phyloP scores from a whole-genome alignment of 2,113 vertebrate genomes.

The Ctenomys sociabilis region DNA sequence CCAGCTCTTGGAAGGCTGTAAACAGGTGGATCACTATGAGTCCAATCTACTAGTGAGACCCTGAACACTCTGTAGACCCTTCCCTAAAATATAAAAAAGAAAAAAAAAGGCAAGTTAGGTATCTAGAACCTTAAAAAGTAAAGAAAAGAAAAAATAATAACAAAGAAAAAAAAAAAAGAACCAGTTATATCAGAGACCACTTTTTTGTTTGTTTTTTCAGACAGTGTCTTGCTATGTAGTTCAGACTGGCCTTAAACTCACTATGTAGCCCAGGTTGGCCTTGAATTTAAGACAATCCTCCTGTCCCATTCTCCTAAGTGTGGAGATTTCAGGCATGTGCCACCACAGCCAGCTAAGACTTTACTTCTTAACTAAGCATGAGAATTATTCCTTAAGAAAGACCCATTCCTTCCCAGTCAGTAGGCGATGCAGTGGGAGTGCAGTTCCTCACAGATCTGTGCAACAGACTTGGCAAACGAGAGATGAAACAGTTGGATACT shows the following conservation, averaged over 20 bases:
- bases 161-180: not conserved
- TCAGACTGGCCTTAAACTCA: not conserved
- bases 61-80: too few relatives aligned
- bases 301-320: not conserved
- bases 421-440: not conserved
- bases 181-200: not conserved
- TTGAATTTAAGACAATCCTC: not conserved
- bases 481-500: not conserved
- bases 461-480: not conserved
- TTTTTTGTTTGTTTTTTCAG: not conserved
- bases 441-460: not conserved
- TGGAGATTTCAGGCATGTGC: not conserved
- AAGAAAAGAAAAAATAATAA: not conserved
- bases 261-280: not conserved
- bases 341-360: not conserved
- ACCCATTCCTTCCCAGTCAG: not conserved
- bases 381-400: conserved; percentile 3
- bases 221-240: not conserved
- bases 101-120: too few relatives aligned
- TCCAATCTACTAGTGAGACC: too few relatives aligned
- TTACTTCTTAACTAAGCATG: not conserved
- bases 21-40: too few relatives aligned
- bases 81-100: too few relatives aligned
- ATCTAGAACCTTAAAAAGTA: not conserved
- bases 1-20: too few relatives aligned